Conservation (phyloP, 37 sponge, comb jelly and placozoan genomes). For the Corticium candelabrum region DNA sequence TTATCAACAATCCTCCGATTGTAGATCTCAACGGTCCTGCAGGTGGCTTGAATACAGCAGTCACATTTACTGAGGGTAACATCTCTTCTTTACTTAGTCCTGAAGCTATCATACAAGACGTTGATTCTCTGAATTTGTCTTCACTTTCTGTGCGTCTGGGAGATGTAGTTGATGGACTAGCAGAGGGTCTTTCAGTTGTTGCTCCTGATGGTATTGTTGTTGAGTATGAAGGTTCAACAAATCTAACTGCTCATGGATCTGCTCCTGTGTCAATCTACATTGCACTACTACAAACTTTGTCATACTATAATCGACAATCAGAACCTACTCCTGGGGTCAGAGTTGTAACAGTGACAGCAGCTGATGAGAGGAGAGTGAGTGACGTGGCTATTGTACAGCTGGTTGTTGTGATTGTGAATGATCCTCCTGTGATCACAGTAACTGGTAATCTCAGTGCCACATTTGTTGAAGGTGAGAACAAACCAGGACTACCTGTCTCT, state of each 20-base stretch:
- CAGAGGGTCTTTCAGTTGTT: not conserved
- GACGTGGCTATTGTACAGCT: not conserved
- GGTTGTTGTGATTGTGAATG: not conserved
- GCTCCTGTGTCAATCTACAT: not conserved
- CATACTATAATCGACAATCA: not conserved
- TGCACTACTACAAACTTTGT: not conserved
- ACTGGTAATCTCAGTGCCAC: not conserved
- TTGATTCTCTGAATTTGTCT: not conserved
- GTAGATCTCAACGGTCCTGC: constrained; percentile 30
- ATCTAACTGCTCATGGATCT: not conserved
- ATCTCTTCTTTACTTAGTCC: not conserved
- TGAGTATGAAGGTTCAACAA: not conserved
- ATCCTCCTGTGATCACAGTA: not conserved
- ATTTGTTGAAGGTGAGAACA: not conserved
- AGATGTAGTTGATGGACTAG: not conserved
- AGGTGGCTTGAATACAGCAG: constrained; percentile 16
- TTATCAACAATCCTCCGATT: constrained; percentile 58
- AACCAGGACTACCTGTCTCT: not conserved
- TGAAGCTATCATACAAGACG: not conserved
- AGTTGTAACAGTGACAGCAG: not conserved
- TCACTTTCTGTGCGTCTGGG: not conserved
- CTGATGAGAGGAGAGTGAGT: not conserved
- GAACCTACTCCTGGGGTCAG: not conserved
- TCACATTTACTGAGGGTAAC: not conserved
- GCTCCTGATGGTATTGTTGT: not conserved